Evolutionary conservation across 2,888 invertebrate species (phyloP).

Genomic region (Yponomeuta evonymella): DNA sequence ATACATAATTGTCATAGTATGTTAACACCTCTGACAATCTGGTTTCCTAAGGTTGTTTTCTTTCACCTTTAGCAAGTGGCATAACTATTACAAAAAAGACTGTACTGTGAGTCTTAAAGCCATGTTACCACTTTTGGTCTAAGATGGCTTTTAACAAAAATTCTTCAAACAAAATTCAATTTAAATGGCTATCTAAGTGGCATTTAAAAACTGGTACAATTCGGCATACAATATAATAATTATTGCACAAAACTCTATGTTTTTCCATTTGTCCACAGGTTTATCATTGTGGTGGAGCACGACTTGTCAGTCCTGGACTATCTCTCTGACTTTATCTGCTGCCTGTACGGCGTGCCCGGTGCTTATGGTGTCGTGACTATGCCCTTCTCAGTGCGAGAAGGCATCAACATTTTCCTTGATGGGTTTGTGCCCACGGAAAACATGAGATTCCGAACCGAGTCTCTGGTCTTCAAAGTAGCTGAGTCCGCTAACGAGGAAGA

Average conservation of each 20-base stretch:
- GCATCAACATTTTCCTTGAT: conserved; percentile 99
- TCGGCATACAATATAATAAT: too few species aligned
- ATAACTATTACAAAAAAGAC: background rate
- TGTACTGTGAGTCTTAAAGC: too few species aligned
- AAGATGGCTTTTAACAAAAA: too few species aligned
- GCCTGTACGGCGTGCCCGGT: conserved; percentile 98
- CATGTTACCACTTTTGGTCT: too few species aligned
- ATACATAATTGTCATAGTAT: too few species aligned
- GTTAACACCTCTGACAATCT: too few species aligned
- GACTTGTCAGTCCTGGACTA: conserved; percentile 99
- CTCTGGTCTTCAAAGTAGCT: conserved; percentile 97
- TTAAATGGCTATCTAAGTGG: too few species aligned
- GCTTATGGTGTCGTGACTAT: conserved; percentile 99
- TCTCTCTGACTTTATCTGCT: conserved; percentile 98
- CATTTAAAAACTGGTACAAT: too few species aligned
- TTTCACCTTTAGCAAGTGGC: too few species aligned
- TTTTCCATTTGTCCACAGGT: conserved; percentile 73
- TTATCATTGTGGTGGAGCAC: conserved; percentile 99
- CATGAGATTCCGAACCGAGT: conserved; percentile 97
- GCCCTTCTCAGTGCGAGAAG: conserved; percentile 99
- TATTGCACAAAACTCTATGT: background rate
- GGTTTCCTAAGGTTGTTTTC: too few species aligned
- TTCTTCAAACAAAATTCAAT: too few species aligned
- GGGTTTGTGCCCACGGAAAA: conserved; percentile 99
- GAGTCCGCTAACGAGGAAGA: conserved; percentile 99